phyloP scores from a whole-genome alignment of 2,888 invertebrate species.

The Drosophila paranaensis region DNA sequence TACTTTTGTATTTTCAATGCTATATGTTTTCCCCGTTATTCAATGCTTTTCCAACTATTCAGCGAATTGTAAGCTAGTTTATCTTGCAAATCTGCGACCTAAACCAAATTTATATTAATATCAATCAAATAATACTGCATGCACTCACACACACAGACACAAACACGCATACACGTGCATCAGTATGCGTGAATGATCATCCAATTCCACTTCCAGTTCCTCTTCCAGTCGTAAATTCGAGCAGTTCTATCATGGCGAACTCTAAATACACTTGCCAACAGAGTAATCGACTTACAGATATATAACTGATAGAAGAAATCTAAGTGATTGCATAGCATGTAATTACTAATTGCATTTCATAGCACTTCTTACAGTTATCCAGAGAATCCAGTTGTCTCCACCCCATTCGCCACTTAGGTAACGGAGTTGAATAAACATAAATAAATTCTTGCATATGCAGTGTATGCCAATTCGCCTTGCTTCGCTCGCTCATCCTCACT shows the following conservation, averaged over 20 bases:
- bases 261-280: slow-evolving; percentile 22
- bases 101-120: background rate
- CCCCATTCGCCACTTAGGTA: too few species aligned
- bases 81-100: slow-evolving; percentile 4
- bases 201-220: slow-evolving; percentile 13
- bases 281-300: background rate
- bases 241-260: background rate
- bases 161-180: background rate
- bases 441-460: background rate
- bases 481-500: background rate
- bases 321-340: background rate
- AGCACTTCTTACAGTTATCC: background rate
- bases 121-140: background rate
- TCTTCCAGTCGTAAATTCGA: slow-evolving; percentile 19
- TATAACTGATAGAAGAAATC: background rate
- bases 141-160: background rate
- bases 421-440: background rate
- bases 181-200: background rate
- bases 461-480: background rate
- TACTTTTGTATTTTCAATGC: background rate
- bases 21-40: background rate
- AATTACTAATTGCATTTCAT: background rate
- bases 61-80: background rate
- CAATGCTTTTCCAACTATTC: background rate
- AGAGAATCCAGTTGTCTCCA: background rate